Conservation (phyloP, 2,888 invertebrate genomes). For the Pyrrhosoma nymphula region DNA sequence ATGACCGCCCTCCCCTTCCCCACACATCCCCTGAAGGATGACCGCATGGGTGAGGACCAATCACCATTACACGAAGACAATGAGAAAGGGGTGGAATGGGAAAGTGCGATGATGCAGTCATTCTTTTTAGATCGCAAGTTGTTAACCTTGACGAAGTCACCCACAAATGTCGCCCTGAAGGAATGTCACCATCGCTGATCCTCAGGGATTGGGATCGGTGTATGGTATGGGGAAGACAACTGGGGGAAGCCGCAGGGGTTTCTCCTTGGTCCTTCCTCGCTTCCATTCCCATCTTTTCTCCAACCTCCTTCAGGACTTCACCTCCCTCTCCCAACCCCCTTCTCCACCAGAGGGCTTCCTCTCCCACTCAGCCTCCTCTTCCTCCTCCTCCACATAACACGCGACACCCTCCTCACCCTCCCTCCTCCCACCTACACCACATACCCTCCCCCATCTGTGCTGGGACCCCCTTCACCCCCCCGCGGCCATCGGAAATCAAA, state of each 20-base stretch:
- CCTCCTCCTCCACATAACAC: background rate
- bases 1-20: background rate
- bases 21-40: background rate
- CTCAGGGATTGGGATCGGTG: conserved; percentile 30
- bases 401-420: background rate
- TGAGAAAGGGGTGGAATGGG: background rate
- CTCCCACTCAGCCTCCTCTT: background rate
- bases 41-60: background rate
- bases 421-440: background rate
- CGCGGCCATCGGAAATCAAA: conserved; percentile 67
- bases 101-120: background rate
- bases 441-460: background rate
- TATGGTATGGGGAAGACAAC: background rate
- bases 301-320: background rate
- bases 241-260: background rate
- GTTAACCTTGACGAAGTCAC: background rate
- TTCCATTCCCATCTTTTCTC: background rate
- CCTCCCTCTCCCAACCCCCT: background rate
- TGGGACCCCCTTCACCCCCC: background rate
- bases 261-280: background rate
- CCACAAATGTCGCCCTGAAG: background rate
- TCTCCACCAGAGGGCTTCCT: background rate
- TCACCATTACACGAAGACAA: background rate
- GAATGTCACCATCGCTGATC: conserved; percentile 40
- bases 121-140: background rate